Base-by-base conservation (phyloP, 2,113 vertebrate species). In the Neogobius melanostomus region DNA sequence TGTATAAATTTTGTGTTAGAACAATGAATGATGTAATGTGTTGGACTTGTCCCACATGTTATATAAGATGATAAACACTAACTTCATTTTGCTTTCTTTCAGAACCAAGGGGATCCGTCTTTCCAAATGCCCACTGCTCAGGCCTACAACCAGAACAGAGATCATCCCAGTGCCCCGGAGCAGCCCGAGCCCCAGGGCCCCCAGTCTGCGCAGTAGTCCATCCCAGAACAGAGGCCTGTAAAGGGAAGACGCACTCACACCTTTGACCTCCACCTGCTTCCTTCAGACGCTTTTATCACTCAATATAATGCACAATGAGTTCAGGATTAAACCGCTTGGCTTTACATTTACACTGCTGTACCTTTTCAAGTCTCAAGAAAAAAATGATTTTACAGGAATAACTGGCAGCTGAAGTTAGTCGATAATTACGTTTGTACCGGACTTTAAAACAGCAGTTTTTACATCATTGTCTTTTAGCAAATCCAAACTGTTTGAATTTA, bases 81-180 rank as follows among this genome's bases (percentile, higher is more conserved):
- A 21, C 21, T 36, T 36, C 28, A 36, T 11, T 28, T 56, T 56
- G 17, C 0, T 59, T 1, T 36, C 6, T 59, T 3, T 7, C 76
- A 88, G 88, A 83, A 81, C 56, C 83, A 48, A 15, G 68, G 69
- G 81, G 73, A 86, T 77, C 60, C 64, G 6, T 75, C 64, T 36
- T 74, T 71, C 0, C 53, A 16, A 0, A 0, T 77, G 28, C 75
- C 67, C 14, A 60, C 68, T 73, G 64, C 53, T 15, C 72, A 65
- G 12, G 12, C 50, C 21, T 64, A 64, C 73, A 1, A 68, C 12
- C 64, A 72, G 59, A 74, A 54, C 68, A 88, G 82, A 64, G 70
- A 85, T 42, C 68, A 62, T 45, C 17, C 16, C 76, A 59, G 28
- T 17, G 44, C 61, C 45, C 64, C n/a, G 4, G 69, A 75, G 9